Conservation (phyloP, 1,140 invertebrate species). For the Drosophila rufa region DNA sequence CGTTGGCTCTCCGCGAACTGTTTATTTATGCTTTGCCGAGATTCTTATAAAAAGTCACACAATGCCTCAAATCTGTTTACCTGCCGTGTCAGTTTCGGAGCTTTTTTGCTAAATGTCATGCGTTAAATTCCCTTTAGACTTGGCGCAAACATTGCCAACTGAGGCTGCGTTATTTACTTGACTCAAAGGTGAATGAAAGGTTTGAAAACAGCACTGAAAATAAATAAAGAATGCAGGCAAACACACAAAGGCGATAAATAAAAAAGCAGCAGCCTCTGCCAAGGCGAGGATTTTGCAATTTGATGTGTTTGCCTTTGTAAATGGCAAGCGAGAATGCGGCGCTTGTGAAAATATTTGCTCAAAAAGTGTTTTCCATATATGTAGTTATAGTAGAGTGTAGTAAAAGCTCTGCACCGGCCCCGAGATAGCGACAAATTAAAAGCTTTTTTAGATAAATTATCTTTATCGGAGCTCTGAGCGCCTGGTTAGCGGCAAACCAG, state of each 20-base stretch:
- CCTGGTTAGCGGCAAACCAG: constrained; percentile 7
- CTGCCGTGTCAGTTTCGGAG: constrained; percentile 15
- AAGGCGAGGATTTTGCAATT: constrained; percentile 49
- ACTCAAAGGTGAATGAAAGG: constrained; percentile 57
- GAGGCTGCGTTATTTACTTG: constrained; percentile 51
- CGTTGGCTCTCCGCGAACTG: not conserved
- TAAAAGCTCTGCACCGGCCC: constrained; percentile 22
- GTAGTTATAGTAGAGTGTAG: constrained; percentile 27
- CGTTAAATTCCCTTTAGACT: constrained; percentile 39
- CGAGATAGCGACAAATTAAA: constrained; percentile 33
- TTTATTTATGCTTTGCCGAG: constrained; percentile 33
- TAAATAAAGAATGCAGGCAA: constrained; percentile 21
- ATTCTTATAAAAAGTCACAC: constrained; percentile 42
- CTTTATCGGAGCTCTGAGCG: constrained; percentile 9
- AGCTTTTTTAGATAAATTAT: constrained; percentile 36
- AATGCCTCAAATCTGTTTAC: constrained; percentile 49
- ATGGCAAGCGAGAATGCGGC: constrained; percentile 42
- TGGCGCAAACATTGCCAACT: constrained; percentile 52
- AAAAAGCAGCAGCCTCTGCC: constrained; percentile 25
- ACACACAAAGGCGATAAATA: constrained; percentile 19
- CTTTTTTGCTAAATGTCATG: constrained; percentile 21
- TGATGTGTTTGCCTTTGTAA: constrained; percentile 60
- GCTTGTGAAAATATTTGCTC: constrained; percentile 57
- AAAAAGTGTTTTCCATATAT: constrained; percentile 23
- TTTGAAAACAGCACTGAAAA: constrained; percentile 37